These are phyloP conservation scores for Trididemnum clinides DNA, from an alignment of 23 tunicate genomes.

Conservation along the genomic window DNA sequence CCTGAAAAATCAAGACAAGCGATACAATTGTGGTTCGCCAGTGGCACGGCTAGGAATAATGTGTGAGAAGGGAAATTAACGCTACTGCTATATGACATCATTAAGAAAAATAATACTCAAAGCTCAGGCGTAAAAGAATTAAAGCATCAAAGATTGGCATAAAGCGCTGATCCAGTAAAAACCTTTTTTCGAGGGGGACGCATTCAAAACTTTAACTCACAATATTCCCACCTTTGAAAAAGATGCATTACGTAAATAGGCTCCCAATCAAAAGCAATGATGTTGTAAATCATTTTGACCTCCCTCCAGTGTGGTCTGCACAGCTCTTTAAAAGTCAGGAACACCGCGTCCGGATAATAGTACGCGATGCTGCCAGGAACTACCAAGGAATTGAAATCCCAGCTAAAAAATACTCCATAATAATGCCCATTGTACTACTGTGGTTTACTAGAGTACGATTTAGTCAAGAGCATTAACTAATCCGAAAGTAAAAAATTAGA, in stretches of 20 bases:
- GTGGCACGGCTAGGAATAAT: background rate
- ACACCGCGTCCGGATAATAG: constrained; percentile 43
- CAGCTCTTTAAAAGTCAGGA: constrained; percentile 50
- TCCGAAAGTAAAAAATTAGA: too few species aligned
- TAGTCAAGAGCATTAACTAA: too few species aligned
- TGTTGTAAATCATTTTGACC: constrained; percentile 25
- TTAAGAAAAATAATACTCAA: too few species aligned
- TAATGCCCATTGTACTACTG: too few species aligned
- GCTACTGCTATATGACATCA: too few species aligned
- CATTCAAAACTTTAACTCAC: too few species aligned
- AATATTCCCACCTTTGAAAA: constrained; percentile 44
- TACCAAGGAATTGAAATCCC: constrained; percentile 64
- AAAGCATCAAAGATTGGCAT: too few species aligned
- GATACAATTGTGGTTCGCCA: background rate
- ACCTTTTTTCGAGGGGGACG: too few species aligned
- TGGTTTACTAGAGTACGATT: too few species aligned
- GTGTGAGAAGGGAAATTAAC: background rate
- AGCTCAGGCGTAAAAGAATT: too few species aligned
- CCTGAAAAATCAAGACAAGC: background rate
- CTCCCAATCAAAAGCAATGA: constrained; percentile 50
- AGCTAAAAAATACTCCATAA: constrained; percentile 32
- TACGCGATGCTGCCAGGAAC: constrained; percentile 76
- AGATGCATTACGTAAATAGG: constrained; percentile 65
- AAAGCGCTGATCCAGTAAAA: too few species aligned
- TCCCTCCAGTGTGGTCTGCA: constrained; percentile 79